Percentiles rank a stretch among this genome's conserved stretches.
phyloP scores from a whole-genome alignment of 2,888 invertebrate genomes.

The Sericinus montela region DNA sequence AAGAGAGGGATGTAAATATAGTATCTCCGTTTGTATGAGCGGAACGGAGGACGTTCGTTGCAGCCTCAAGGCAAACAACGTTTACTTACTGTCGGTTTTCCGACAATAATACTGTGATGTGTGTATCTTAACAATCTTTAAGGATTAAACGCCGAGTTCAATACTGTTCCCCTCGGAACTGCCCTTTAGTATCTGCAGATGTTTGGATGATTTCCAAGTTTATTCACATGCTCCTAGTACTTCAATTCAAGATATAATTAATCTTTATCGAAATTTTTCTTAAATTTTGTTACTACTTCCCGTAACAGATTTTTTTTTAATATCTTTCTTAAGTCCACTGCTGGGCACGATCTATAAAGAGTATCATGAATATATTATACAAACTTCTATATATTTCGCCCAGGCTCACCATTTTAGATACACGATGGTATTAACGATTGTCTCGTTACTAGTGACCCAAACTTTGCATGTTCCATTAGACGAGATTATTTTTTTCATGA shows the following conservation, averaged over 20 bases:
- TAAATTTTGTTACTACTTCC: too few species aligned
- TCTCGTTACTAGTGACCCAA: too few species aligned
- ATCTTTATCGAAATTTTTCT: too few species aligned
- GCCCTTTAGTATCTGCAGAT: constrained; percentile 26
- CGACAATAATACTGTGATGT: constrained; percentile 42
- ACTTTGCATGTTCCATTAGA: too few species aligned
- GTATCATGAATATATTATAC: too few species aligned
- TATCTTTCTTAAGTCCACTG: too few species aligned
- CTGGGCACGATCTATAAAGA: too few species aligned
- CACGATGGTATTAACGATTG: too few species aligned
- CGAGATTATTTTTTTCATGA: too few species aligned
- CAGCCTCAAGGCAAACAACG: constrained; percentile 73
- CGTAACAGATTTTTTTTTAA: too few species aligned
- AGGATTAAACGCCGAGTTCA: constrained; percentile 30
- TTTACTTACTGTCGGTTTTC: constrained; percentile 62
- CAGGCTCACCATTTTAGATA: too few species aligned
- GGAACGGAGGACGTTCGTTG: constrained; percentile 38
- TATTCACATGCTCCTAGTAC: constrained; percentile 55
- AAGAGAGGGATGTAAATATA: constrained; percentile 42
- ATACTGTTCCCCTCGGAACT: constrained; percentile 26
- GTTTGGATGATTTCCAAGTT: constrained; percentile 64
- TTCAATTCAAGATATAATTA: constrained; percentile 22
- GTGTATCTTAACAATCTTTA: constrained; percentile 19
- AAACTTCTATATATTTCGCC: too few species aligned
- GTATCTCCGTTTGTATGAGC: constrained; percentile 26